These are phyloP conservation scores for Oxyteleia sp. DNA, from an alignment of 2,888 invertebrate genomes.

Conservation along the genomic window DNA sequence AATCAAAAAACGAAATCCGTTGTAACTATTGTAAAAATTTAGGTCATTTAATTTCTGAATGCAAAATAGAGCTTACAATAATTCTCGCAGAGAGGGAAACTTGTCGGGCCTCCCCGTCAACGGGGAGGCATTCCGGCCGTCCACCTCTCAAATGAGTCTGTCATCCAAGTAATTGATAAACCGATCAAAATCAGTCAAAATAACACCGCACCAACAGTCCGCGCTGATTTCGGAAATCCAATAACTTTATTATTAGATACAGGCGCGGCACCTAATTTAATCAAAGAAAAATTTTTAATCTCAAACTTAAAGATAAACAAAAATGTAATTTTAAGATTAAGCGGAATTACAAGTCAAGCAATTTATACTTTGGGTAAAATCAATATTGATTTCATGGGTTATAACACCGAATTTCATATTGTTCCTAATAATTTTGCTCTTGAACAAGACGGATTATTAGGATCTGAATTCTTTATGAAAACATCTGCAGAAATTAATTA, in stretches of 20 bases:
- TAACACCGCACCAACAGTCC: neutral
- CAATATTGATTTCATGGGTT: neutral
- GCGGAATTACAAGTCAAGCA: neutral
- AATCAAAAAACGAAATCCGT: too few species aligned
- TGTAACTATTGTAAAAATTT: too few species aligned
- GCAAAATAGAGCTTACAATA: too few species aligned
- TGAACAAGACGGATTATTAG: neutral
- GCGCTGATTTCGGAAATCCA: neutral
- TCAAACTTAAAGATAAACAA: too few species aligned
- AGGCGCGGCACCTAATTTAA: neutral
- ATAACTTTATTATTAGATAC: conserved; percentile 2
- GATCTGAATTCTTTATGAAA: neutral
- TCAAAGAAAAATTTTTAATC: neutral
- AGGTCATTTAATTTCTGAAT: too few species aligned
- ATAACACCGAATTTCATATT: neutral
- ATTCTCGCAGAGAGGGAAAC: too few species aligned
- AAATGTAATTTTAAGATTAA: neutral
- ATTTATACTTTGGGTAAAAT: neutral
- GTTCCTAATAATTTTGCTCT: neutral
- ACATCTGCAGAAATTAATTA: neutral
- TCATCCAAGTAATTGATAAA: too few species aligned
- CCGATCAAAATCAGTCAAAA: neutral
- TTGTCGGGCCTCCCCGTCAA: too few species aligned
- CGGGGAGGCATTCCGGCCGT: too few species aligned
- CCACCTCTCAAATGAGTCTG: too few species aligned